A percentile compares a stretch with the other conserved stretches of the same genome.
Conservation (phyloP, 2,113 vertebrate genomes). For the Mus pahari region DNA sequence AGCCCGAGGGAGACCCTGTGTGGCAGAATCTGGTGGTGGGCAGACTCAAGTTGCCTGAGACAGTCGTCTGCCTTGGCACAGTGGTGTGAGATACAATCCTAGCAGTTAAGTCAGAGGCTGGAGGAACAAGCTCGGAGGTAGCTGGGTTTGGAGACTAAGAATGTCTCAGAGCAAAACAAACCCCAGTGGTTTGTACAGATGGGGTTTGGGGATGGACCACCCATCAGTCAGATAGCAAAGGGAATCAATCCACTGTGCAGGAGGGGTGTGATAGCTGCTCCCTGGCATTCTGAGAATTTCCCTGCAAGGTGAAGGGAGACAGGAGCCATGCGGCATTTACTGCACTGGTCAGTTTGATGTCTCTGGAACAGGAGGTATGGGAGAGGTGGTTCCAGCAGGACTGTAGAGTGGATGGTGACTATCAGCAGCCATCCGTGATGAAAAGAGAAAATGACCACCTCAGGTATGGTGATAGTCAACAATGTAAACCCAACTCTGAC, state of each 20-base stretch:
- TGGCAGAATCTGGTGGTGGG: not conserved
- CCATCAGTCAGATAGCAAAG: not conserved
- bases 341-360: not conserved
- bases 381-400: not conserved
- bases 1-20: not conserved
- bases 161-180: not conserved
- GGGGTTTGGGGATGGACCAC: not conserved
- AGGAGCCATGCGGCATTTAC: too few species aligned
- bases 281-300: not conserved
- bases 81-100: not conserved
- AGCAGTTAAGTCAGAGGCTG: not conserved
- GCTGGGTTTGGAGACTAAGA: not conserved
- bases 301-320: not conserved
- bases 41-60: not conserved
- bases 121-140: too few species aligned
- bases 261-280: too few species aligned
- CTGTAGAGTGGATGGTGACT: not conserved
- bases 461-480: not conserved
- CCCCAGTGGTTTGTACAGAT: not conserved
- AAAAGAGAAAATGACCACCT: not conserved
- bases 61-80: not conserved
- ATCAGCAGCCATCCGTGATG: too few species aligned
- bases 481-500: not conserved
- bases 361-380: not conserved
- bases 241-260: too few species aligned